Conservation (phyloP, 2,113 vertebrate genomes). For the Sorex araneus region DNA sequence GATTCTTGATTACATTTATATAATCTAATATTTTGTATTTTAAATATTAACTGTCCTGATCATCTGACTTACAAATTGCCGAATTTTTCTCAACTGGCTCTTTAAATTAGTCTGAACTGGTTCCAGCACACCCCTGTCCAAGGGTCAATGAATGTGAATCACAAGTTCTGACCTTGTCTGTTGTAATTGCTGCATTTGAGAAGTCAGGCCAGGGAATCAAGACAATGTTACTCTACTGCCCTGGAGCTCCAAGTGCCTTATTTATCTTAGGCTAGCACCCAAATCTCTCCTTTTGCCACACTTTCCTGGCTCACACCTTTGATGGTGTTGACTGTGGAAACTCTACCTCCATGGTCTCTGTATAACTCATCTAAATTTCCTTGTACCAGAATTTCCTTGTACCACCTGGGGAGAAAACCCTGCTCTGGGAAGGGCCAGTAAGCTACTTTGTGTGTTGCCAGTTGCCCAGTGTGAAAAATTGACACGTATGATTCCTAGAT, state of each 20-base stretch:
- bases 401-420: neutral
- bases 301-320: constrained; percentile 90
- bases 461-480: neutral
- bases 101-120: neutral
- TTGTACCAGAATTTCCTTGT: neutral
- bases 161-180: neutral
- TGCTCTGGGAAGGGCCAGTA: fast-evolving
- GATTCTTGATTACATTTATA: neutral
- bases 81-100: neutral
- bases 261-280: constrained; percentile 76
- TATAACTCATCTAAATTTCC: constrained; percentile 82
- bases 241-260: fast-evolving
- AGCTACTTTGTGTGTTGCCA: too few species aligned
- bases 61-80: neutral
- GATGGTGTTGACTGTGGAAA: constrained; percentile 86
- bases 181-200: neutral
- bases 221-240: too few species aligned
- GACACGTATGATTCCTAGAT: fast-evolving
- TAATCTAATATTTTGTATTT: neutral
- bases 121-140: neutral
- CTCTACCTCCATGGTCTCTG: constrained; percentile 85
- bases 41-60: neutral
- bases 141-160: fast-evolving
- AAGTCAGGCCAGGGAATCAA: neutral
- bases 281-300: constrained; percentile 88